These are phyloP conservation scores for Morpho achilles DNA, from an alignment of 2,888 invertebrate species.

Conservation along the genomic window DNA sequence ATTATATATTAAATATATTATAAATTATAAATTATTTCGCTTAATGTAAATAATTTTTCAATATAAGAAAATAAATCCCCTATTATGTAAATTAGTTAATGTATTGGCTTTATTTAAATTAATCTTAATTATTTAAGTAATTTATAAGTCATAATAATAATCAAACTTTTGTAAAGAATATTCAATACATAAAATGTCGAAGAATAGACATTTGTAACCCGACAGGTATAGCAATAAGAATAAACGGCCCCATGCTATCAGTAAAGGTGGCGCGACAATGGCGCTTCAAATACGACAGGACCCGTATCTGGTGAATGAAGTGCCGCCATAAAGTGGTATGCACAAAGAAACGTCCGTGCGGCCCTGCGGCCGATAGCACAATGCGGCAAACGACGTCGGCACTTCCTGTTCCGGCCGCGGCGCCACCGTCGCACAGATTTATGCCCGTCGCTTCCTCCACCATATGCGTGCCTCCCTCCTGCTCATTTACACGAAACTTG, in stretches of 20 bases:
- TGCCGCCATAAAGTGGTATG: constrained; percentile 65
- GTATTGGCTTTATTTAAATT: too few relatives aligned
- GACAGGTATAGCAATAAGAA: constrained; percentile 28
- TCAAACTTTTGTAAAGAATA: too few relatives aligned
- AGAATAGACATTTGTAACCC: constrained; percentile 21
- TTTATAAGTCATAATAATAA: too few relatives aligned
- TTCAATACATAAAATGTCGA: neutral
- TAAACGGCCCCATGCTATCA: constrained; percentile 41
- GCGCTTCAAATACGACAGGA: constrained; percentile 52
- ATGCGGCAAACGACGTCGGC: constrained; percentile 77
- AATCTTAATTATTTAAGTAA: too few relatives aligned
- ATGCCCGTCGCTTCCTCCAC: constrained; percentile 73
- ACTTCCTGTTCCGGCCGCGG: constrained; percentile 76
- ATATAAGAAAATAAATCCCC: too few relatives aligned
- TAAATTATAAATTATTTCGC: too few relatives aligned
- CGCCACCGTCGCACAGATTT: constrained; percentile 74
- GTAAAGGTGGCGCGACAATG: constrained; percentile 68
- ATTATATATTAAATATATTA: too few relatives aligned
- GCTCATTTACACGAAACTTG: constrained; percentile 75
- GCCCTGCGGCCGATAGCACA: constrained; percentile 74
- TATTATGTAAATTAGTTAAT: too few relatives aligned
- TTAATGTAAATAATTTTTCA: too few relatives aligned
- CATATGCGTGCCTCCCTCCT: constrained; percentile 64
- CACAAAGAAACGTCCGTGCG: constrained; percentile 71
- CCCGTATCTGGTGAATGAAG: constrained; percentile 57